phyloP scores from a whole-genome alignment of 2,113 vertebrate genomes.

The Hyaena hyaena region DNA sequence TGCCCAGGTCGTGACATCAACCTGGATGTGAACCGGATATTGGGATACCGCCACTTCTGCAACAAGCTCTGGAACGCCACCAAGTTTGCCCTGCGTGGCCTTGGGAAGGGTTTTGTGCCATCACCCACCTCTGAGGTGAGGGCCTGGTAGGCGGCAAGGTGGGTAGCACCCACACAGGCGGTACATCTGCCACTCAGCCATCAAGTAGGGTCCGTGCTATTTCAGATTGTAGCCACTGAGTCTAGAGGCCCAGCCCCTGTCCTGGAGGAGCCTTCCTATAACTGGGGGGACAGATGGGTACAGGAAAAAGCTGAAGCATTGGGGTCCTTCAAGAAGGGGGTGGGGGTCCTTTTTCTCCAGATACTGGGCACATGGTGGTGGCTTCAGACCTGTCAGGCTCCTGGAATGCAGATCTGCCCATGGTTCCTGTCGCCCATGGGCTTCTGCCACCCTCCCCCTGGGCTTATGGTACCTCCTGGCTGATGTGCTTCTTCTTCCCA shows the following conservation, averaged over 20 bases:
- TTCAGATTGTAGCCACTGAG: neutral
- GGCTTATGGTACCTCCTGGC: neutral
- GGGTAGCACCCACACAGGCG: neutral
- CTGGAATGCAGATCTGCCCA: neutral
- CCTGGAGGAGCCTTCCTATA: neutral
- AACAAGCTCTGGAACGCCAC: conserved; percentile 97
- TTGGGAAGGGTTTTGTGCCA: conserved; percentile 90
- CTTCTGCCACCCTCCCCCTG: neutral
- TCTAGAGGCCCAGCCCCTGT: neutral
- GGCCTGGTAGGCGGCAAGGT: accelerated
- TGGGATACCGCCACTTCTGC: conserved; percentile 96
- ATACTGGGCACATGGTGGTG: neutral
- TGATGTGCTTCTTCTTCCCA: neutral
- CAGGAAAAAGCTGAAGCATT: neutral
- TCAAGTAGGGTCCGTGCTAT: accelerated
- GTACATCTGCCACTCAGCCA: too few species aligned
- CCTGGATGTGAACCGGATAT: conserved; percentile 94
- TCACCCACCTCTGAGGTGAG: conserved; percentile 87
- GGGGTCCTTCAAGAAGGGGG: neutral
- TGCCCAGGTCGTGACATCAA: conserved; percentile 93
- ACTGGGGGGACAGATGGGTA: neutral
- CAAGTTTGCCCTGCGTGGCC: conserved; percentile 92
- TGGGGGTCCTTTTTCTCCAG: neutral
- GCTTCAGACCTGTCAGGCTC: neutral
- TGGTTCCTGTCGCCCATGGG: neutral